phyloP scores from a whole-genome alignment of 2,113 vertebrate species.

The Phalacrocorax aristotelis region DNA sequence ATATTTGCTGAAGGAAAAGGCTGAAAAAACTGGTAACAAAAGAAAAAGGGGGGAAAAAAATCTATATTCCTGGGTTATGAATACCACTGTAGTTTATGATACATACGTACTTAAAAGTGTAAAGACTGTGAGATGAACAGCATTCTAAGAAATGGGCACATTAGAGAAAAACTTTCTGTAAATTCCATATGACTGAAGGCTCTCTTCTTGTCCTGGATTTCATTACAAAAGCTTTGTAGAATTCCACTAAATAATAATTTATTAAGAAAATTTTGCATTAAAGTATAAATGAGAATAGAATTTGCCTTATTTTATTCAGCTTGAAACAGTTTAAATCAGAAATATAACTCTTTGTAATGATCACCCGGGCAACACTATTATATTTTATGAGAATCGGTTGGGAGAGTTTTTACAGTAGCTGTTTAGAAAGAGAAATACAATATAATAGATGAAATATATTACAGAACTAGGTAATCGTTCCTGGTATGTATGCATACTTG shows the following conservation, averaged over 20 bases:
- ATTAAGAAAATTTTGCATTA: neutral
- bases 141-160: neutral
- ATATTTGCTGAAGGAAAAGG: neutral
- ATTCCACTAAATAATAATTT: neutral
- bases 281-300: neutral
- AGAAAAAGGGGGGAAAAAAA: neutral
- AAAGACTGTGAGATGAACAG: neutral
- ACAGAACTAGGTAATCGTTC: neutral
- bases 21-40: neutral
- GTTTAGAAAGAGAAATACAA: neutral
- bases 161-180: neutral
- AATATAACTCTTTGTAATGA: neutral
- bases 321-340: neutral
- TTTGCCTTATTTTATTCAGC: neutral
- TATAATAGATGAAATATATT: neutral
- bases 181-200: fast-evolving
- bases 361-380: neutral
- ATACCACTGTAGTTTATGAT: neutral
- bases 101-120: neutral
- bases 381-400: neutral
- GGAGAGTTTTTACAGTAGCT: neutral
- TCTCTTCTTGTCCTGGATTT: neutral
- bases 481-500: neutral
- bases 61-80: neutral
- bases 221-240: neutral